Percentiles rank a stretch among this genome's conserved stretches.
phyloP scores from a whole-genome alignment of 2,113 vertebrate species.

The Alces alces region DNA sequence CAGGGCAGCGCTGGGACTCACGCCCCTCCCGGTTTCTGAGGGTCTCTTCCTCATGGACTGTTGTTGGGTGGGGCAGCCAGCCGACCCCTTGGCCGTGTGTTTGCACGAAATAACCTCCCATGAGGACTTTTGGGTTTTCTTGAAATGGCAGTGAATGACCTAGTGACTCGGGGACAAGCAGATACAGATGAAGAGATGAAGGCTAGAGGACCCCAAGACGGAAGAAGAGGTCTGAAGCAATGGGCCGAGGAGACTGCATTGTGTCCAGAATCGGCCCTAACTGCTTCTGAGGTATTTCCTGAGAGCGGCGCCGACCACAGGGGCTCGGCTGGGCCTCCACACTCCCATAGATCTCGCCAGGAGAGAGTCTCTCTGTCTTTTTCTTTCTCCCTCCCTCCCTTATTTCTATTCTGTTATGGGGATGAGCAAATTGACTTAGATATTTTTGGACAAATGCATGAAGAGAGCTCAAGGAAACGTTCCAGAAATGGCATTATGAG shows the following conservation, averaged over 20 bases:
- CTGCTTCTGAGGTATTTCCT: no score
- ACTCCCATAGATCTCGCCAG: background rate
- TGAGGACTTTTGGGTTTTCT: background rate
- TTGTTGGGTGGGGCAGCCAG: background rate
- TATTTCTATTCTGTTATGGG: background rate
- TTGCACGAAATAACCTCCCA: background rate
- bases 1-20: background rate
- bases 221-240: background rate
- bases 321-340: background rate
- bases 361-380: background rate
- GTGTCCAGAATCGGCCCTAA: background rate
- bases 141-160: background rate
- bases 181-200: background rate
- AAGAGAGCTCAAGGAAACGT: background rate
- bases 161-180: background rate
- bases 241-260: background rate
- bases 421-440: background rate
- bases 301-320: background rate
- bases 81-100: background rate
- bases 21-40: background rate
- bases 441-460: background rate
- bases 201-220: background rate
- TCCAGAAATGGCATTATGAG: background rate
- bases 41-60: background rate
- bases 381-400: no score